Conservation (phyloP, 35 echinoderm and acorn worm genomes). For the Eucidaris tribuloides region DNA sequence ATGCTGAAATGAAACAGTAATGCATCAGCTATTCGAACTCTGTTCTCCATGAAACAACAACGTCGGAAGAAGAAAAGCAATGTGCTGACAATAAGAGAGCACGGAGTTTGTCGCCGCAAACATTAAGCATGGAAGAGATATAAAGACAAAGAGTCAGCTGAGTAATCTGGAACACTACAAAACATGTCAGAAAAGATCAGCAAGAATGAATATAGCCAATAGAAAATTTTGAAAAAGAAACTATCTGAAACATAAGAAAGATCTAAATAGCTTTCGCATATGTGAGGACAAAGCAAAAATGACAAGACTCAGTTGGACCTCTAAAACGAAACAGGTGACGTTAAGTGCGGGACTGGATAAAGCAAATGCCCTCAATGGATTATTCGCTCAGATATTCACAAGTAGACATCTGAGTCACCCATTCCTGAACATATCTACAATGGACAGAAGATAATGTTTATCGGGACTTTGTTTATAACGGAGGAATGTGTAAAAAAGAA, state of each 20-base stretch:
- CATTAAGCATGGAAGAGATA: constrained; percentile 14
- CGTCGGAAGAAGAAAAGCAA: background rate
- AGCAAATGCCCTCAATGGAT: constrained; percentile 1
- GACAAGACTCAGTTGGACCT: constrained; percentile 18
- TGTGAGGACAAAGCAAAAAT: constrained; percentile 38
- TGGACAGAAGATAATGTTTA: background rate
- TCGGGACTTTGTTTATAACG: background rate
- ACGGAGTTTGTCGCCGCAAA: background rate
- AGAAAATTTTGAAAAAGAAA: constrained; percentile 17
- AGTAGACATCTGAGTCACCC: background rate
- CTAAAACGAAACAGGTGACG: constrained; percentile 4
- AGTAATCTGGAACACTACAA: background rate
- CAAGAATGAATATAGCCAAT: constrained; percentile 6
- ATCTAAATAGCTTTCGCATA: constrained; percentile 26
- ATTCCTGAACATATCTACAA: background rate
- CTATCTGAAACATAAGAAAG: constrained; percentile 5
- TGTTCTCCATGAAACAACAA: background rate
- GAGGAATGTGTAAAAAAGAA: background rate
- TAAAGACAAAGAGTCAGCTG: background rate
- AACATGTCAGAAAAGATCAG: background rate
- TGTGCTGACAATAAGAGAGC: background rate
- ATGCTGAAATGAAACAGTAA: background rate
- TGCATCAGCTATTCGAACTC: background rate
- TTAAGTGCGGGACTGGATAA: background rate
- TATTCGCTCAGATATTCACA: constrained; percentile 1